These are phyloP conservation scores for Drosophila ustulata DNA, from an alignment of 2,888 invertebrate genomes.

Conservation along the genomic window DNA sequence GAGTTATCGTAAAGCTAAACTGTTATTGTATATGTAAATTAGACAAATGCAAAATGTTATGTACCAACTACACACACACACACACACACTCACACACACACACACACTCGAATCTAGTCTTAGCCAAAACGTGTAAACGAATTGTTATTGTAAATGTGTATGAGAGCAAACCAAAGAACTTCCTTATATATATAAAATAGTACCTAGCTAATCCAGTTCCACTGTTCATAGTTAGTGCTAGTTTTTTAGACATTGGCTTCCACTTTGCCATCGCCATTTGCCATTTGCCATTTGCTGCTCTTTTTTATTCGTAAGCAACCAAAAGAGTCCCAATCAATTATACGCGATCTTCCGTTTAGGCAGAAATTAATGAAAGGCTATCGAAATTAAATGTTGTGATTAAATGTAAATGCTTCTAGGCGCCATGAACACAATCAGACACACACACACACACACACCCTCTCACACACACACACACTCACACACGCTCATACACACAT, in stretches of 20 bases:
- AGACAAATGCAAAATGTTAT: slow-evolving; percentile 74
- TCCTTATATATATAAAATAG: slow-evolving; percentile 35
- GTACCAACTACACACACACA: slow-evolving; percentile 52
- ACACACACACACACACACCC: slow-evolving; percentile 16
- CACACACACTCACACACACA: slow-evolving; percentile 39
- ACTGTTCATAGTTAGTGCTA: slow-evolving; percentile 35
- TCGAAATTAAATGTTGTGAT: slow-evolving; percentile 75
- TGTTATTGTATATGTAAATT: slow-evolving; percentile 77
- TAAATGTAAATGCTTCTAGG: slow-evolving; percentile 74
- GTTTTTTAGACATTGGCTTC: slow-evolving; percentile 42
- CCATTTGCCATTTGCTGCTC: slow-evolving; percentile 35
- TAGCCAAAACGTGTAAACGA: slow-evolving; percentile 55
- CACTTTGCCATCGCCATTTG: slow-evolving; percentile 33
- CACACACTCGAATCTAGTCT: slow-evolving; percentile 50
- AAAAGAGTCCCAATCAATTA: slow-evolving; percentile 28
- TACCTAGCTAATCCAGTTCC: slow-evolving; percentile 39
- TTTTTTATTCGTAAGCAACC: slow-evolving; percentile 20
- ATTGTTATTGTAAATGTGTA: slow-evolving; percentile 65
- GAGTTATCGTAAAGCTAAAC: slow-evolving; percentile 46
- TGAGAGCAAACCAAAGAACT: slow-evolving; percentile 55
- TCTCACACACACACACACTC: slow-evolving; percentile 16
- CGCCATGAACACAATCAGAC: slow-evolving; percentile 45
- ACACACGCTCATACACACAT: slow-evolving; percentile 38
- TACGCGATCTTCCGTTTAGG: slow-evolving; percentile 54
- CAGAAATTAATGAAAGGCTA: slow-evolving; percentile 31